phyloP scores from a whole-genome alignment of 1,140 invertebrate species.

The Andrena cerasifolii region DNA sequence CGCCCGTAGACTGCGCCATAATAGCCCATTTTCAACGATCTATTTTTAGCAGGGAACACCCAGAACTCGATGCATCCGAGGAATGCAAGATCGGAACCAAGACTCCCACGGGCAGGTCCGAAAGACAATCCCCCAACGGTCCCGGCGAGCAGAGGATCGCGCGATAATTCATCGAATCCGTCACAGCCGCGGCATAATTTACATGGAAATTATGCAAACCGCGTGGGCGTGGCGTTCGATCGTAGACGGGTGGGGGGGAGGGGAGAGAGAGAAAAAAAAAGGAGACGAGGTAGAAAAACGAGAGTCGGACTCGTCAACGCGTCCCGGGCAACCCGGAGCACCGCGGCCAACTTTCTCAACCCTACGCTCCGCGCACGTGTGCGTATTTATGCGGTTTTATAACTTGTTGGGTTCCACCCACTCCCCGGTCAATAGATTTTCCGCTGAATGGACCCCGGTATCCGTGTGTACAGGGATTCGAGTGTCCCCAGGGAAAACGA shows the following conservation, averaged over 20 bases:
- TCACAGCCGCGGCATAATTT: slow-evolving; percentile 28
- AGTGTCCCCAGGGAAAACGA: slow-evolving; percentile 29
- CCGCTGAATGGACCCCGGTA: slow-evolving; percentile 37
- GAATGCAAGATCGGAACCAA: not conserved
- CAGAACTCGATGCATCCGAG: not conserved
- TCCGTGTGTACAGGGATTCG: slow-evolving; percentile 12
- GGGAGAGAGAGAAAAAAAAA: too few relatives aligned
- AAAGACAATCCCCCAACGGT: slow-evolving; percentile 18
- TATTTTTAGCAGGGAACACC: not conserved
- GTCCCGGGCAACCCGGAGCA: slow-evolving; percentile 13
- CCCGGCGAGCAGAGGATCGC: not conserved
- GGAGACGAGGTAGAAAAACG: slow-evolving; percentile 9
- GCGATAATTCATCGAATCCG: slow-evolving; percentile 47
- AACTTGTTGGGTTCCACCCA: slow-evolving; percentile 47
- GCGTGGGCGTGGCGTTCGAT: slow-evolving; percentile 38
- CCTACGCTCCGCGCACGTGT: not conserved
- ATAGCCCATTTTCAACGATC: too few relatives aligned
- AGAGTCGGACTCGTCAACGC: not conserved
- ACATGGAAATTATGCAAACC: slow-evolving; percentile 43
- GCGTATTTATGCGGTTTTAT: slow-evolving; percentile 41
- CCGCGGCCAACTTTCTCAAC: slow-evolving; percentile 3
- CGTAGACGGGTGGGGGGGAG: slow-evolving; percentile 1
- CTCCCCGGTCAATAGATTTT: slow-evolving; percentile 58
- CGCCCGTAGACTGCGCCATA: too few relatives aligned
- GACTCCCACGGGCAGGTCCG: not conserved